phyloP scores from a whole-genome alignment of 2,113 vertebrate genomes.

The Chitala chitala region DNA sequence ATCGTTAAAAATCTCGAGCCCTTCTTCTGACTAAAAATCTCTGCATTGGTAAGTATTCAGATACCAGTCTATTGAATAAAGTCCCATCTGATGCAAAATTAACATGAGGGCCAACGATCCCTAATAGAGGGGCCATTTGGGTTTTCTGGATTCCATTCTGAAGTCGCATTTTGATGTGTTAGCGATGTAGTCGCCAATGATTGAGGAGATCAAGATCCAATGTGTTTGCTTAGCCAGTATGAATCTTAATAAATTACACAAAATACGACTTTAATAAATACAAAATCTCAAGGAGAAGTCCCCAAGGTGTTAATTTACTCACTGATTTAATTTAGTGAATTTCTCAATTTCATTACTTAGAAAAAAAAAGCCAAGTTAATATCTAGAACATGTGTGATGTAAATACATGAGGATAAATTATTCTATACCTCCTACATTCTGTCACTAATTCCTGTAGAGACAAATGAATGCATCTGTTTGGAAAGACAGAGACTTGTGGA shows the following conservation, averaged over 20 bases:
- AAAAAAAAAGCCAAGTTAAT: constrained; percentile 43
- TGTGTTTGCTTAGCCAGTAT: constrained; percentile 10
- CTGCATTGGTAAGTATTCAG: background rate
- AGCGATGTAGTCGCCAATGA: constrained; percentile 13
- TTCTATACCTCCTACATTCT: constrained; percentile 39
- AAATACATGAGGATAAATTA: constrained; percentile 36
- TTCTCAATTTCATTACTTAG: constrained; percentile 42
- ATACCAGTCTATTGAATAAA: background rate
- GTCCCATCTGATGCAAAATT: background rate
- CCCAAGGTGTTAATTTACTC: constrained; percentile 40
- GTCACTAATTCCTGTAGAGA: constrained; percentile 32
- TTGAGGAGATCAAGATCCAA: background rate
- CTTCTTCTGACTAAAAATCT: constrained; percentile 10
- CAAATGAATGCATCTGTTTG: constrained; percentile 27
- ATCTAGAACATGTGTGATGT: constrained; percentile 46
- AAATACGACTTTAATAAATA: constrained; percentile 19
- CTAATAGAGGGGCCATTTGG: background rate
- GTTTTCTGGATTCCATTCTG: background rate
- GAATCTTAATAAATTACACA: constrained; percentile 21
- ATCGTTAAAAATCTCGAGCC: constrained; percentile 1
- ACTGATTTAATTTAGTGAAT: constrained; percentile 44
- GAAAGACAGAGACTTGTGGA: constrained; percentile 22
- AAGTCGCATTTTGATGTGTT: constrained; percentile 1
- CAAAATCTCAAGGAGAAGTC: constrained; percentile 23
- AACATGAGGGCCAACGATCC: background rate